Evolutionary conservation across 2,888 invertebrate genomes (phyloP).

Genomic region (Sisyra nigra): DNA sequence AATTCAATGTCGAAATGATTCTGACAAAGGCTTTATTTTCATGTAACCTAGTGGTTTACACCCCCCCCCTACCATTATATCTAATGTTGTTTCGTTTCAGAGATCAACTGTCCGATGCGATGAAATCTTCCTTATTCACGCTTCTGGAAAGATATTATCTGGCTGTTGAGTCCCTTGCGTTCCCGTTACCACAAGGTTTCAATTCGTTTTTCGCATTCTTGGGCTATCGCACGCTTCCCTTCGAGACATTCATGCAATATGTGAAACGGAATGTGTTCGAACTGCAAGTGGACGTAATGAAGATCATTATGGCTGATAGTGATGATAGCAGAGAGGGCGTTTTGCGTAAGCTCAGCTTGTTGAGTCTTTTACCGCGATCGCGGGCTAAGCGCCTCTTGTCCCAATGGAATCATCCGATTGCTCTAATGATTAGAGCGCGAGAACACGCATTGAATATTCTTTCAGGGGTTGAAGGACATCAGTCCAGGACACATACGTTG

Average conservation of each 20-base stretch:
- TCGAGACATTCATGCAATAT: conserved; percentile 69
- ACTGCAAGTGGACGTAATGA: conserved; percentile 75
- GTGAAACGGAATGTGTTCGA: conserved; percentile 71
- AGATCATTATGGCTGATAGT: conserved; percentile 55
- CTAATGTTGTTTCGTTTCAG: no score
- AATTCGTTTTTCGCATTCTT: conserved; percentile 79
- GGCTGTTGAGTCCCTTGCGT: conserved; percentile 64
- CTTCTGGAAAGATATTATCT: conserved; percentile 67
- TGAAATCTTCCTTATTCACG: conserved; percentile 57
- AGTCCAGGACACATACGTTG: conserved; percentile 18
- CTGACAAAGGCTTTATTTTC: conserved; percentile 59
- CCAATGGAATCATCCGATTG: conserved; percentile 61
- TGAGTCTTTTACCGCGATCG: conserved; percentile 59
- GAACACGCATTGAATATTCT: conserved; percentile 70
- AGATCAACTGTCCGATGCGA: conserved; percentile 53
- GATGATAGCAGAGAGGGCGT: conserved; percentile 37
- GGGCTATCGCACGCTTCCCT: conserved; percentile 61
- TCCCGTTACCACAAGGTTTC: conserved; percentile 73
- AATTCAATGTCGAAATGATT: conserved; percentile 48
- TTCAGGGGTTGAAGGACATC: conserved; percentile 44
- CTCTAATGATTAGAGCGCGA: conserved; percentile 59
- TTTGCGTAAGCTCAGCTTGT: conserved; percentile 52
- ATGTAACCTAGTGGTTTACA: conserved; percentile 56
- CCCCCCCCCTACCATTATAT: no score
- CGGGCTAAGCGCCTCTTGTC: conserved; percentile 62